Evolutionary conservation across 2,888 invertebrate genomes (phyloP).

Genomic region (Boloria euphrosyne): DNA sequence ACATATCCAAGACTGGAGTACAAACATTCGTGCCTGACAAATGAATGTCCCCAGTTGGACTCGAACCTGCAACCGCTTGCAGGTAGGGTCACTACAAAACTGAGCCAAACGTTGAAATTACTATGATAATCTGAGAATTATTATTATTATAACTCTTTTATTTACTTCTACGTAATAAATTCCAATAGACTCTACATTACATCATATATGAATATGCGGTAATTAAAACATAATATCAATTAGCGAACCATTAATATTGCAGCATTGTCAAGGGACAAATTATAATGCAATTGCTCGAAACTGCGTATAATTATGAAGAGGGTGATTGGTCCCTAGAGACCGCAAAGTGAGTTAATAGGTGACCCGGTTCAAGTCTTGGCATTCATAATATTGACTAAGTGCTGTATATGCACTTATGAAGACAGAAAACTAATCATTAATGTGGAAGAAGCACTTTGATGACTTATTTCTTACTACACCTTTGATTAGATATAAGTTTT

Average conservation of each 20-base stretch:
- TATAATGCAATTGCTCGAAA: conserved; percentile 22
- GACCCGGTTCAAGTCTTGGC: conserved; percentile 37
- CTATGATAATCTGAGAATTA: too few species aligned
- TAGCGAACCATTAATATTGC: background rate
- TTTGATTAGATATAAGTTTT: background rate
- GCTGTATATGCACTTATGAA: conserved; percentile 26
- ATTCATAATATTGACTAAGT: conserved; percentile 30
- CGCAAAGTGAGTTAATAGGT: conserved; percentile 34
- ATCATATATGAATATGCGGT: background rate
- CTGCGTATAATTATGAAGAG: conserved; percentile 31
- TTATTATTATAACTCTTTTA: too few species aligned
- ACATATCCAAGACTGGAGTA: too few species aligned
- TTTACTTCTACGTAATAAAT: background rate
- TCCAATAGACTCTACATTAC: background rate
- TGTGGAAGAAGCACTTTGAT: background rate
- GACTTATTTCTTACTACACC: background rate
- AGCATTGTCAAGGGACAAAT: conserved; percentile 2
- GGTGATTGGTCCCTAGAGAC: conserved; percentile 33
- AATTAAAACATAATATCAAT: conserved; percentile 7
- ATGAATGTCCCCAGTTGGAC: too few species aligned
- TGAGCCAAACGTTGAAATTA: too few species aligned
- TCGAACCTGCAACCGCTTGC: too few species aligned
- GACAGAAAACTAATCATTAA: conserved; percentile 12
- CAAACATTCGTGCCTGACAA: too few species aligned
- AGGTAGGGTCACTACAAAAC: too few species aligned